Conservation (phyloP, 2,888 invertebrate species). For the Graphium colonna region DNA sequence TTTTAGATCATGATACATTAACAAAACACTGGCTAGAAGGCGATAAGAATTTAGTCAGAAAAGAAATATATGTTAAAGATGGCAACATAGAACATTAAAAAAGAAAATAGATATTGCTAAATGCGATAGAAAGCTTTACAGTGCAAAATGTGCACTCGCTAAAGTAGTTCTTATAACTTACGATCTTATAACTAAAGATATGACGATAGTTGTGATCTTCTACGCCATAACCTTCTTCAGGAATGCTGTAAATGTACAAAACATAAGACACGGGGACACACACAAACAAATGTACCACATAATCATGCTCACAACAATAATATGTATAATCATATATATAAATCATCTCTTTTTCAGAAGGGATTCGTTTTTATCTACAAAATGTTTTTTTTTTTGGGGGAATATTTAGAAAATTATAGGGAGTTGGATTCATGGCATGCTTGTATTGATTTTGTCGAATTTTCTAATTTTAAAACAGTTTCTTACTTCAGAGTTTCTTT, state of each 20-base stretch:
- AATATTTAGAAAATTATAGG: neutral
- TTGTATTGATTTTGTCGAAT: no score
- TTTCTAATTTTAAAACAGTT: no score
- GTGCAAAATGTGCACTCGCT: conserved; percentile 11
- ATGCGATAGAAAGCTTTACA: conserved; percentile 12
- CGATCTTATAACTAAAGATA: conserved; percentile 80
- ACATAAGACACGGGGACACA: conserved; percentile 61
- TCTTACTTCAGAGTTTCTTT: no score
- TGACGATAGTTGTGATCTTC: conserved; percentile 63
- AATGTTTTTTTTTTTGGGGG: neutral
- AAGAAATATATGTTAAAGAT: neutral
- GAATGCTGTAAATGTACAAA: conserved; percentile 84
- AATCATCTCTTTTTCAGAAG: neutral
- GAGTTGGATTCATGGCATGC: neutral
- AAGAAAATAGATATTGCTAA: conserved; percentile 6
- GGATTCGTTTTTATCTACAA: neutral
- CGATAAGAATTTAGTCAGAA: neutral
- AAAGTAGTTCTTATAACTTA: conserved; percentile 52
- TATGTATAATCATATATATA: conserved; percentile 19
- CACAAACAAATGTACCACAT: conserved; percentile 35
- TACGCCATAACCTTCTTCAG: conserved; percentile 89
- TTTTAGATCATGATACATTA: conserved; percentile 11
- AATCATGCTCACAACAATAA: conserved; percentile 11
- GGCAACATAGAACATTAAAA: conserved; percentile 3
- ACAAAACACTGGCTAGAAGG: conserved; percentile 10